Evolutionary conservation across 1,140 invertebrate species (phyloP).

Genomic region (Delia radicum): DNA sequence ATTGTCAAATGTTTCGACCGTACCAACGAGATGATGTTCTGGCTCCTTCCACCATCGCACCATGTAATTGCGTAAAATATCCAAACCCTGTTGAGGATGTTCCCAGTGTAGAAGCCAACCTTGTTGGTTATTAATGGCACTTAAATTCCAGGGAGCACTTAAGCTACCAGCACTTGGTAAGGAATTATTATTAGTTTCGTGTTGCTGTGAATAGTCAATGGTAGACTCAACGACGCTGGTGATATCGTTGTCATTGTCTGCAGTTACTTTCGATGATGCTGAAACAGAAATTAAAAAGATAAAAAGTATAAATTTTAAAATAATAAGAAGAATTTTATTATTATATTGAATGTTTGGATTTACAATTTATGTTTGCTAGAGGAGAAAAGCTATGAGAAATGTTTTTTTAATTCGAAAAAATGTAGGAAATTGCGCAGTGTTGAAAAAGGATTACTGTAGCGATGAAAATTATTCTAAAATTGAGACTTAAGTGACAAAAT

Average conservation of each 20-base stretch:
- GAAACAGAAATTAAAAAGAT: not conserved
- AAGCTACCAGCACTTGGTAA: slow-evolving; percentile 40
- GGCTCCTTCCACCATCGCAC: slow-evolving; percentile 65
- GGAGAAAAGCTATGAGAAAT: too few relatives aligned
- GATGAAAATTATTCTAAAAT: too few relatives aligned
- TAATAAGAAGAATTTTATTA: too few relatives aligned
- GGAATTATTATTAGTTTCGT: slow-evolving; percentile 1
- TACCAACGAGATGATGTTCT: slow-evolving; percentile 61
- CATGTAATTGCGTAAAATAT: slow-evolving; percentile 62
- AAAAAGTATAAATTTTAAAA: not conserved
- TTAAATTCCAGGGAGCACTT: slow-evolving; percentile 66
- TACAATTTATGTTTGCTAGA: too few relatives aligned
- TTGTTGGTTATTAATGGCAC: slow-evolving; percentile 58
- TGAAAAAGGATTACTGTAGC: too few relatives aligned
- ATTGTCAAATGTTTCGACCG: slow-evolving; percentile 65
- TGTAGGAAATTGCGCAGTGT: too few relatives aligned
- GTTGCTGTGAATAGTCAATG: slow-evolving; percentile 2
- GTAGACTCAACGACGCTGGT: not conserved
- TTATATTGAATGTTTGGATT: too few relatives aligned
- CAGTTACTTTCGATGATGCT: slow-evolving; percentile 6
- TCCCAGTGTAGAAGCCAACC: slow-evolving; percentile 75
- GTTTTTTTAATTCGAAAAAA: too few relatives aligned
- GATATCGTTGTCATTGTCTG: not conserved
- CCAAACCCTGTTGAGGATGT: slow-evolving; percentile 63
- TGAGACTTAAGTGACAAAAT: too few relatives aligned